These are phyloP conservation scores for Nebria brevicollis DNA, from an alignment of 2,888 invertebrate species.

Conservation along the genomic window DNA sequence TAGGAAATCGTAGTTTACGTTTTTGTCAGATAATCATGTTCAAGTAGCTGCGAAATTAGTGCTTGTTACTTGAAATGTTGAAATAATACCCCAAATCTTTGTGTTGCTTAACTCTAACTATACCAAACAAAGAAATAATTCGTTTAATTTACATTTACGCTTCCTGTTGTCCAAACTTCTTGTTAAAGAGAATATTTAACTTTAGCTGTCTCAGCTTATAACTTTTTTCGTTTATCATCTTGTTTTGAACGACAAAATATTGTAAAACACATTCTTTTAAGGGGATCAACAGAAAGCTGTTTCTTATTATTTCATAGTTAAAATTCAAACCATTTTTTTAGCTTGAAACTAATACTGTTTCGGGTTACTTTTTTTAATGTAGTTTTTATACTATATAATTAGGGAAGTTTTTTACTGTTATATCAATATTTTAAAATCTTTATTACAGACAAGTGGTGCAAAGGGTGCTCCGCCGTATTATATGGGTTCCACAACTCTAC, in stretches of 20 bases:
- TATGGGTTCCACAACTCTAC: conserved; percentile 76
- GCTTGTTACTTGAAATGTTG: not conserved
- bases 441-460: conserved; percentile 65
- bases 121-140: not conserved
- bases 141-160: not conserved
- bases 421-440: conserved; percentile 24
- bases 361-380: too few species aligned
- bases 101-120: not conserved
- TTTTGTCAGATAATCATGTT: not conserved
- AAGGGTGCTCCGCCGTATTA: conserved; percentile 75
- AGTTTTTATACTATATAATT: not conserved
- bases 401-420: not conserved
- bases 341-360: too few species aligned
- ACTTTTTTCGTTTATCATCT: not conserved
- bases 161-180: not conserved
- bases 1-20: not conserved
- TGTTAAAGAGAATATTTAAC: not conserved
- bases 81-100: not conserved
- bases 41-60: not conserved
- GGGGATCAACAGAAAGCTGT: too few species aligned
- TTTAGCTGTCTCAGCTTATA: not conserved
- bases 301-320: too few species aligned
- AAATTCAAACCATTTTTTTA: too few species aligned
- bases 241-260: too few species aligned
- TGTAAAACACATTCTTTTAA: too few species aligned